Evolutionary conservation across 2,888 invertebrate species (phyloP), one percentile per base, ranked within the genome.

Genomic region (Diplolepis rosae): DNA sequence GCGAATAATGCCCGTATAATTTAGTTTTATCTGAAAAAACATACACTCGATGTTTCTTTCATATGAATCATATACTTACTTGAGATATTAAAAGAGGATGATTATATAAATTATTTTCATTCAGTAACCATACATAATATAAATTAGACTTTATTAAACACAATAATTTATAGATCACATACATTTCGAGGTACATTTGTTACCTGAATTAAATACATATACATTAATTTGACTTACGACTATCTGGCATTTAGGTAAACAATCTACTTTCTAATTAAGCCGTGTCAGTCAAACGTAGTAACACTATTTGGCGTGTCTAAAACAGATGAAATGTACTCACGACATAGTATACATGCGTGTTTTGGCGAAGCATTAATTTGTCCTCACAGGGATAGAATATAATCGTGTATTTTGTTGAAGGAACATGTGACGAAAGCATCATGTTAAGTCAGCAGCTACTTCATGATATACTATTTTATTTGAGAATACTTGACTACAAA

Each of bases 311-410:
- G 61, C 61, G 35, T 39, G 39, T 61, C 61, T 61, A 39, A 22
- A 61, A 61, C 61, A 61, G 61, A 61, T 61, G 61, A 39, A 61
- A 61, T 61, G 61, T 61, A 61, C 61, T 61, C 61, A 61, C 24
- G 61, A 39, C 35, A 61, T 61, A 24, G 39, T 39, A 61, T 24
- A 61, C 15, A 42, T 61, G 61, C 61, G 35, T 61, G 61, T 61
- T 61, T 39, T 39, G 35, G 24, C 61, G 39, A 61, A 61, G 39
- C 61, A 61, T 61, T 61, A 61, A 61, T 61, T 61, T 61, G 39
- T 61, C 61, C 56, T 61, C 39, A 7, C 9, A 61, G 61, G 61
- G 61, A 39, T 61, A 39, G 61, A 35, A 28, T 52, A 52, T 28
- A 28, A 28, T 52, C 28, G 28, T 28, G 24, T 61, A 39, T 61